Conservation (phyloP, 2,888 invertebrate genomes). For the Hybos culiciformis region DNA sequence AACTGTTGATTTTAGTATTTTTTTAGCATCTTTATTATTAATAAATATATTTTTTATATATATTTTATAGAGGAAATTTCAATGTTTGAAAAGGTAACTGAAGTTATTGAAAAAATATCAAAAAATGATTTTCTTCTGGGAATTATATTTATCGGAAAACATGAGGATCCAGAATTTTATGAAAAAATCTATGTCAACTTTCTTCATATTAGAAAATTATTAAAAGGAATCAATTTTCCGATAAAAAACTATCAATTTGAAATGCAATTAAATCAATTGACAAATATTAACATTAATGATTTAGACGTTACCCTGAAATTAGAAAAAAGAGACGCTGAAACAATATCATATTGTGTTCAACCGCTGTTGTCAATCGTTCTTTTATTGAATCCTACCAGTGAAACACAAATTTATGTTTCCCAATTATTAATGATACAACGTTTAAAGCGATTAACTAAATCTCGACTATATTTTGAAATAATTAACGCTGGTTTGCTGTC, state of each 20-base stretch:
- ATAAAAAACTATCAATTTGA: conserved; percentile 23
- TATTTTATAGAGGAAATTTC: conserved; percentile 35
- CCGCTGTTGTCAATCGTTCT: conserved; percentile 75
- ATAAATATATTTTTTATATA: neutral
- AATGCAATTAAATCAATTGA: conserved; percentile 27
- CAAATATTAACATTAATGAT: conserved; percentile 29
- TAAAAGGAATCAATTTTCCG: conserved; percentile 27
- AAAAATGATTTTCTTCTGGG: conserved; percentile 63
- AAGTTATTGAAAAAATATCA: conserved; percentile 51
- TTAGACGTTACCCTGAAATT: conserved; percentile 33
- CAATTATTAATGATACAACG: conserved; percentile 74
- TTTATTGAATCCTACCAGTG: conserved; percentile 69
- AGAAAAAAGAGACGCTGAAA: conserved; percentile 45
- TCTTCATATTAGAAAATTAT: conserved; percentile 27
- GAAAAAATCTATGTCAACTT: conserved; percentile 59
- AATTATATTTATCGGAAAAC: conserved; percentile 69
- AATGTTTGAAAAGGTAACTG: conserved; percentile 54
- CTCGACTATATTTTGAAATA: conserved; percentile 75
- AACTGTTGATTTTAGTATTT: neutral
- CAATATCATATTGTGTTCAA: conserved; percentile 61
- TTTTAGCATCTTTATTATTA: neutral
- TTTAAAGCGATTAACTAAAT: conserved; percentile 66
- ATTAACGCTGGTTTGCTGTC: conserved; percentile 81
- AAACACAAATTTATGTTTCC: conserved; percentile 64
- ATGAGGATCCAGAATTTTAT: conserved; percentile 60